Evolutionary conservation across 2,888 invertebrate species (phyloP).

Genomic region (Morpho deidamia): DNA sequence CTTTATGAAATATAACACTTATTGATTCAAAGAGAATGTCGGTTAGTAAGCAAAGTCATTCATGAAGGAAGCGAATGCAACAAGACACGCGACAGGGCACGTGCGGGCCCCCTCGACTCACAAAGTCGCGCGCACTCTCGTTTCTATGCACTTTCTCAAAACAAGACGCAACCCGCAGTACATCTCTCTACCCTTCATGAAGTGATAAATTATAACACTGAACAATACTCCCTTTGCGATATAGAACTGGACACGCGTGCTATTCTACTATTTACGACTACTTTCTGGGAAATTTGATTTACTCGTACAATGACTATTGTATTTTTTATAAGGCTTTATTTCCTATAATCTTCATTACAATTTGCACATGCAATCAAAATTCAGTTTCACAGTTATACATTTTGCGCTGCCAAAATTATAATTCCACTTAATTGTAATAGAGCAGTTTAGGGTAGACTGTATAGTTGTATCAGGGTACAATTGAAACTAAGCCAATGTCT

Average conservation of each 20-base stretch:
- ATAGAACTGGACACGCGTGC: conserved; percentile 18
- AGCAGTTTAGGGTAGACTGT: no score
- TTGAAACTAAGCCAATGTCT: no score
- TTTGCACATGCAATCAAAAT: no score
- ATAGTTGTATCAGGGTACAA: no score
- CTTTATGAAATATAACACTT: not conserved
- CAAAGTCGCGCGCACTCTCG: conserved; percentile 15
- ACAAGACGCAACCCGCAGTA: conserved; percentile 8
- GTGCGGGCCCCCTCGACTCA: conserved; percentile 27
- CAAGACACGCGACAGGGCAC: conserved; percentile 23
- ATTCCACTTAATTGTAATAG: no score
- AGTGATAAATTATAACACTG: conserved; percentile 25
- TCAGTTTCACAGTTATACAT: no score
- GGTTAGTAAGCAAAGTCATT: not conserved
- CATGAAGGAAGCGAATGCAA: conserved; percentile 11
- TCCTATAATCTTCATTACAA: no score
- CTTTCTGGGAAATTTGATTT: no score
- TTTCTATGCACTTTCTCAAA: conserved; percentile 26
- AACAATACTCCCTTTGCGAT: conserved; percentile 18
- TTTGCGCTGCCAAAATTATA: no score
- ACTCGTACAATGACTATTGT: no score
- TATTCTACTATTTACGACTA: not conserved
- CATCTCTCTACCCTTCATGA: conserved; percentile 21
- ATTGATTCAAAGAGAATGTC: not conserved
- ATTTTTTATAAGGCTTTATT: no score